phyloP scores from a whole-genome alignment of 2,797 vertebrate species.

The Pseudochaenichthys georgianus region DNA sequence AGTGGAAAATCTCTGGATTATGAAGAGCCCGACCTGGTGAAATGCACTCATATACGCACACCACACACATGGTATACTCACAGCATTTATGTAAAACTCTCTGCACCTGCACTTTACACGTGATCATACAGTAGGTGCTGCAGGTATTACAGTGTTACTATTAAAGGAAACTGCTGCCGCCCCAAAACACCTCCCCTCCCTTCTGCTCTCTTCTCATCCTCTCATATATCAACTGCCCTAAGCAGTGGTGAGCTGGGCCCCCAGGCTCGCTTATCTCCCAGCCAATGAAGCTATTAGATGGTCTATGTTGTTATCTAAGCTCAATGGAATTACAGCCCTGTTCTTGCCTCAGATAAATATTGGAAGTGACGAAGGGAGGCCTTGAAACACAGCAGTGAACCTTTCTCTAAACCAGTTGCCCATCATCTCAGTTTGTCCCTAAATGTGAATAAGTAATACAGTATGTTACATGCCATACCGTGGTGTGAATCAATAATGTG shows the following conservation, averaged over 20 bases:
- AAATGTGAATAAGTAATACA: conserved; percentile 19
- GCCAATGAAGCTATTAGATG: conserved; percentile 66
- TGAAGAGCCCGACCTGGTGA: conserved; percentile 63
- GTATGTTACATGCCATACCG: conserved; percentile 15
- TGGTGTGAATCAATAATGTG: conserved; percentile 20
- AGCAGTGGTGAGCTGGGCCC: conserved; percentile 69
- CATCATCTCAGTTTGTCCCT: conserved; percentile 21
- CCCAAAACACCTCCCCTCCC: conserved; percentile 63
- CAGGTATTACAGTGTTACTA: conserved; percentile 71
- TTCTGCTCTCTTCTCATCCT: conserved; percentile 67
- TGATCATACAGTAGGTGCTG: conserved; percentile 49
- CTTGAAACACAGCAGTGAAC: conserved; percentile 19
- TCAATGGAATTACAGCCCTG: conserved; percentile 60
- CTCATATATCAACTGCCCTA: conserved; percentile 75
- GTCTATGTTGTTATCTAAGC: conserved; percentile 68
- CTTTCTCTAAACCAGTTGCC: conserved; percentile 2
- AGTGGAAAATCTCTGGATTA: conserved; percentile 80
- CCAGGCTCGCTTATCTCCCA: conserved; percentile 55
- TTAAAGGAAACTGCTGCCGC: conserved; percentile 69
- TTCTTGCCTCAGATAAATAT: conserved; percentile 58
- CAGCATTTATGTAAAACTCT: conserved; percentile 58
- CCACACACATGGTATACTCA: conserved; percentile 36
- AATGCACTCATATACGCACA: conserved; percentile 17
- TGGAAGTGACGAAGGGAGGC: conserved; percentile 40
- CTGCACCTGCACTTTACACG: conserved; percentile 57